Base-by-base conservation (phyloP, 2,797 vertebrate species). In the Austrolebias charrua region DNA sequence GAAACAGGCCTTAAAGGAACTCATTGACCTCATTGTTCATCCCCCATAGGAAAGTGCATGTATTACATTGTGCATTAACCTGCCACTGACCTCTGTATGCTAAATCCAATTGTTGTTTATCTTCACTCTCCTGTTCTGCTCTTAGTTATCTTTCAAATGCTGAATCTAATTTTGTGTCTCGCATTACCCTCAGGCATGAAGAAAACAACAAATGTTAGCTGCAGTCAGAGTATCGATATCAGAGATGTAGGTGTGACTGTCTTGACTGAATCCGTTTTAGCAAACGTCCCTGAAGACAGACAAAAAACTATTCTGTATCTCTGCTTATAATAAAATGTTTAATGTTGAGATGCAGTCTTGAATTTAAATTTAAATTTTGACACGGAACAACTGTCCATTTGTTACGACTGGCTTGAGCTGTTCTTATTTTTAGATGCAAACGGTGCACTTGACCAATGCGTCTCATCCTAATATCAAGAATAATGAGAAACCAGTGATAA, bases 61-160 rank as follows among this genome's bases (percentile, higher is more conserved):
- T 71, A 81, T 83, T 73, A 79, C 73, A 83, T 68, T 84, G 76
- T 70, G 74, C 87, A 90, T 89, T 90, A 89, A 86, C 86, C 89
- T 76, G 75, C 78, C 76, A 71, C 71, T 90, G 88, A 90, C 87
- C 88, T 80, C 83, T 79, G 56, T 69, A 88, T 88, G 87, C 85
- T 88, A 87, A 89, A 88, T 75, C 66, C 82, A 85, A 85, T 84
- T 84, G 82, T 76, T 73, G 76, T 86, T 89, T 83, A 89, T 87
- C 75, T 82, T 63, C 61, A 64, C 57, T 19, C 53, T 84, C 84
- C 85, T 86, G 82, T 76, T 75, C 79, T 76, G 24, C 69, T 81
- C 75, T 78, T 73, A 84, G 78, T 83, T 82, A 73, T 85, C 80
- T 73, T 70, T 65, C 63, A 33, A 6, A 57, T 61, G 64, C 73